These are phyloP conservation scores for Phyllopteryx taeniolatus DNA, from an alignment of 2,113 vertebrate genomes.

Conservation along the genomic window DNA sequence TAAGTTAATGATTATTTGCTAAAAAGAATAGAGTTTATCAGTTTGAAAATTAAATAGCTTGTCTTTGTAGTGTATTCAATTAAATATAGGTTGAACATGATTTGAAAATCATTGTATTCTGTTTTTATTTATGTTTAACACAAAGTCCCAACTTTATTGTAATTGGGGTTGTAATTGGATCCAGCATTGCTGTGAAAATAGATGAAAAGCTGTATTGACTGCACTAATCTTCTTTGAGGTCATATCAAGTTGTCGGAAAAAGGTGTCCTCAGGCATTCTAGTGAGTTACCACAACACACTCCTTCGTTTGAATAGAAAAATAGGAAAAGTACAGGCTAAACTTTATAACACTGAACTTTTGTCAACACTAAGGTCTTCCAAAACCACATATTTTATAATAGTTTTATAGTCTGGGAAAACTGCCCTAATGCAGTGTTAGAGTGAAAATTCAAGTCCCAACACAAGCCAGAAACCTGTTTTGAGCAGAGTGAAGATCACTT, in stretches of 20 bases:
- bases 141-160: too few relatives aligned
- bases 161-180: background rate
- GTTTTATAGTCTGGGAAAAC: background rate
- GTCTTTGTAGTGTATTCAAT: too few relatives aligned
- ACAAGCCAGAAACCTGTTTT: background rate
- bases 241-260: background rate
- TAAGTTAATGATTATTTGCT: too few relatives aligned
- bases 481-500: background rate
- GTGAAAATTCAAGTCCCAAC: background rate
- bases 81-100: too few relatives aligned
- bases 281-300: background rate
- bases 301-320: background rate
- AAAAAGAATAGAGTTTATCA: too few relatives aligned
- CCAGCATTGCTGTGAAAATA: background rate
- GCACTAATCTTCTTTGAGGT: background rate
- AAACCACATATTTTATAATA: background rate
- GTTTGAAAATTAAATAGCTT: too few relatives aligned
- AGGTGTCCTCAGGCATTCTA: background rate
- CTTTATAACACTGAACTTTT: background rate
- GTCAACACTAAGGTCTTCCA: background rate
- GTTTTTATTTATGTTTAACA: too few relatives aligned
- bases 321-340: background rate
- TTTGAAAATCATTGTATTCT: too few relatives aligned
- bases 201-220: slow-evolving; percentile 3
- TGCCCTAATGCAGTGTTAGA: background rate